Base-by-base conservation (phyloP, 2,113 vertebrate species). In the Anolis carolinensis region DNA sequence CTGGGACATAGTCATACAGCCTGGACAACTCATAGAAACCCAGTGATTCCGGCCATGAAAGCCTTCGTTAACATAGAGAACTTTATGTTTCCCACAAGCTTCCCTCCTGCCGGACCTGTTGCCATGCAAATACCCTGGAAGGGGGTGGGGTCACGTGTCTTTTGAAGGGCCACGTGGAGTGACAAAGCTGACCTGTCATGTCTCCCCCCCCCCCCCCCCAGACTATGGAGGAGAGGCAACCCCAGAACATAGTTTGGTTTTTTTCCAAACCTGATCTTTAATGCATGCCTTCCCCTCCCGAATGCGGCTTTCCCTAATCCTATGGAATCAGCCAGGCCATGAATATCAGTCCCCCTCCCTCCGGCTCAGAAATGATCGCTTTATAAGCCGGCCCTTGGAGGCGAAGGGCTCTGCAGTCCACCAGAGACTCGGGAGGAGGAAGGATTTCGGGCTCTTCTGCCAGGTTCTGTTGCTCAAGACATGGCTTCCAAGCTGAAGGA, bases 91-190 rank as follows among this genome's bases (percentile, higher is more conserved):
- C 39, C 39, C 39, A 44, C 39, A 44, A 44, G 39, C 39, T 44
- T 44, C 39, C 39, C 39, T 44, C 39, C 39, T 44, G 39, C 39
- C 76, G 79, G 93, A 92, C 62, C 96, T 93, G 94, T 97, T 96
- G 95, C 97, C 97, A 96, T 96, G 97, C 97, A 97, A 97, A 97
- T 96, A 87, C 94, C 93, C 96, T 93, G 83, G 93, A 20, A 20
- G 62, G 62, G 62, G 92, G 95, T 89, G 93, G 91, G 92, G 97
- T 98, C 98, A 98, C 98, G 98, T 98, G 97, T 97, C 96, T 94
- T 96, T 96, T 96, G 95, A 97, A 97, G 96, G 96, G 97, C 98
- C 98, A 98, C 98, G 98, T 98, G 98, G 98, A 98, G 98, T 96
- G 97, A 98, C 98, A 98, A 97, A 98, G 97, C 97, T 97, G 96